Percentiles rank a stretch among this genome's conserved stretches.
phyloP scores from a whole-genome alignment of 2,797 vertebrate genomes.

The Enteromius afrohamiltoni region DNA sequence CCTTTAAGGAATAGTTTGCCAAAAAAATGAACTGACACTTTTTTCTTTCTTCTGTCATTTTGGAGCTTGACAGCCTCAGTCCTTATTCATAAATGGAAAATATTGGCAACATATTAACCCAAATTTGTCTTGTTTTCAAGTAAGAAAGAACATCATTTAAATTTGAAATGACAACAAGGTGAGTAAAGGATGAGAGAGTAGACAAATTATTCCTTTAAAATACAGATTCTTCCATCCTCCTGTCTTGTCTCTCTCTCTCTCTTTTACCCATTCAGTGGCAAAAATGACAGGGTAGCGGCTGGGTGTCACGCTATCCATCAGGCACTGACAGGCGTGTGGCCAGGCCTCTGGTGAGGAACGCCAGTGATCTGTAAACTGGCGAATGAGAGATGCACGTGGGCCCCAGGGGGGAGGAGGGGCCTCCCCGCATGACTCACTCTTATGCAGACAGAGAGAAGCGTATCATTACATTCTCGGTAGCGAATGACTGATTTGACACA shows the following conservation, averaged over 20 bases:
- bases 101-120: background rate
- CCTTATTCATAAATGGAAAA: constrained; percentile 5
- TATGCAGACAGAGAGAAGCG: constrained; percentile 16
- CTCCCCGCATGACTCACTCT: constrained; percentile 40
- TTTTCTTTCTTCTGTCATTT: background rate
- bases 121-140: background rate
- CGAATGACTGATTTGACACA: constrained; percentile 33
- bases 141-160: background rate
- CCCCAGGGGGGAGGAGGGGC: constrained; percentile 41
- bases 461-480: constrained; percentile 8
- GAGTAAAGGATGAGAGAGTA: background rate
- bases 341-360: constrained; percentile 64
- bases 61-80: background rate
- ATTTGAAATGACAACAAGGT: background rate
- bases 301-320: constrained; percentile 76
- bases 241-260: background rate
- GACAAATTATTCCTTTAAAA: background rate
- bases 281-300: constrained; percentile 67
- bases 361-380: constrained; percentile 73
- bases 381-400: constrained; percentile 48
- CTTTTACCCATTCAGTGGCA: background rate
- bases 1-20: background rate
- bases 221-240: background rate
- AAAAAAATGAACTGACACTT: background rate
- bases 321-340: constrained; percentile 68